Conservation (phyloP, 1,140 invertebrate species). For the Aphidius gifuensis region DNA sequence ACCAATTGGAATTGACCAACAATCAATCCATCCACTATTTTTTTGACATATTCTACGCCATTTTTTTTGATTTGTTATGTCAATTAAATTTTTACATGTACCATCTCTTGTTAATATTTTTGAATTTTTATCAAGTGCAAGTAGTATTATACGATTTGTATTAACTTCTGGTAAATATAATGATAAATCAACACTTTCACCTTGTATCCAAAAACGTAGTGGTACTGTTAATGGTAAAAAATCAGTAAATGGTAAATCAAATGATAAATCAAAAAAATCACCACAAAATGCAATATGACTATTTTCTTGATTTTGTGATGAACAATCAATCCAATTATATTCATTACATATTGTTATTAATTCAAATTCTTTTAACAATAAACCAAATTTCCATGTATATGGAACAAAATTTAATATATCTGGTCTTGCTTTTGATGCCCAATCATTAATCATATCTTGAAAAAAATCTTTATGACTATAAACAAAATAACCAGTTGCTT, state of each 20-base stretch:
- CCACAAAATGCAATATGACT: slow-evolving; percentile 90
- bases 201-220: slow-evolving; percentile 90
- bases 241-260: slow-evolving; percentile 88
- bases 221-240: slow-evolving; percentile 85
- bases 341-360: slow-evolving; percentile 92
- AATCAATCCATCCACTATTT: slow-evolving; percentile 88
- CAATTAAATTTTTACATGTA: slow-evolving; percentile 55
- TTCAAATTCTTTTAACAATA: slow-evolving; percentile 94
- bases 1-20: slow-evolving; percentile 92
- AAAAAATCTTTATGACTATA: slow-evolving; percentile 95
- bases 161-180: slow-evolving; percentile 89
- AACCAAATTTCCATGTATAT: slow-evolving; percentile 91
- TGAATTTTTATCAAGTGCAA: slow-evolving; percentile 85
- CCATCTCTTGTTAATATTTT: slow-evolving; percentile 80
- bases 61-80: slow-evolving; percentile 63
- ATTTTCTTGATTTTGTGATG: slow-evolving; percentile 91
- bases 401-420: slow-evolving; percentile 95
- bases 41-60: slow-evolving; percentile 85
- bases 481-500: slow-evolving; percentile 87
- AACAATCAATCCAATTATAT: slow-evolving; percentile 98
- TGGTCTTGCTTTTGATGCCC: slow-evolving; percentile 84
- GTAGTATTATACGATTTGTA: slow-evolving; percentile 76
- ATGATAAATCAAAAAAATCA: slow-evolving; percentile 87
- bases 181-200: slow-evolving; percentile 85
- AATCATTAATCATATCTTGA: slow-evolving; percentile 93